Base-by-base conservation (phyloP, 2,888 invertebrate species). In the Mylabris sibirica region DNA sequence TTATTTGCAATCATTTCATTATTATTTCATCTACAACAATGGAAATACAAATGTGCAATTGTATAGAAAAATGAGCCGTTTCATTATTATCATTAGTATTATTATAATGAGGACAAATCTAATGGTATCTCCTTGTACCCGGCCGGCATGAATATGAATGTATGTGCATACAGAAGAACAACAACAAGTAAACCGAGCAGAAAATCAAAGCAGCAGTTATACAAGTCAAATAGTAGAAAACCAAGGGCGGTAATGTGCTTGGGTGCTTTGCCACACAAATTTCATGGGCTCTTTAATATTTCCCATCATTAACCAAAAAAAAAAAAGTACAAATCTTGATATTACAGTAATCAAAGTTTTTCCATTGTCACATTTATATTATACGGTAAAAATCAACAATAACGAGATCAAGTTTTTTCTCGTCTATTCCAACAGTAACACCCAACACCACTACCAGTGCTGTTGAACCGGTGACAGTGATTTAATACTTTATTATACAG, bases 401-500 rank as follows among this genome's bases (percentile, higher is more conserved):
- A 14, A 12, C 12, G 20, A 9, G 20, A 49, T 20, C 20, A 44
- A 44, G 8, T 9, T 49, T 49, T 49, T 20, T 49, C 8, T 8
- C 30, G 30, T 20, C 49, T 9, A 49, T 17, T 49, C 4, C 49
- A 20, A 9, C 20, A 49, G 53, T 12, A 53, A 53, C 53, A 49
- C 17, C 49, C 49, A 22, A 11, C 8, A 2, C 12, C 4, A 4
- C 30, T 8, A 30, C 30, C 30, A 30, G 30, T 30, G 53, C 12
- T 22, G 22, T 74, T 74, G 72, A 74, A 73, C 70, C 76, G 70
- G 69, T 72, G 82, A 81, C 82, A 79, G 78, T 82, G 82, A 82
- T 77, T 80, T 80, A 82, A 79, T 76, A 78, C 75, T 81, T 81
- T 82, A 82, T 82, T 82, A 82, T 82, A 77, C 81, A 77, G 80